A percentile compares a stretch with the other conserved stretches of the same genome.
Evolutionary conservation across 2,113 vertebrate genomes (phyloP).

Genomic region (Pyrgilauda ruficollis): DNA sequence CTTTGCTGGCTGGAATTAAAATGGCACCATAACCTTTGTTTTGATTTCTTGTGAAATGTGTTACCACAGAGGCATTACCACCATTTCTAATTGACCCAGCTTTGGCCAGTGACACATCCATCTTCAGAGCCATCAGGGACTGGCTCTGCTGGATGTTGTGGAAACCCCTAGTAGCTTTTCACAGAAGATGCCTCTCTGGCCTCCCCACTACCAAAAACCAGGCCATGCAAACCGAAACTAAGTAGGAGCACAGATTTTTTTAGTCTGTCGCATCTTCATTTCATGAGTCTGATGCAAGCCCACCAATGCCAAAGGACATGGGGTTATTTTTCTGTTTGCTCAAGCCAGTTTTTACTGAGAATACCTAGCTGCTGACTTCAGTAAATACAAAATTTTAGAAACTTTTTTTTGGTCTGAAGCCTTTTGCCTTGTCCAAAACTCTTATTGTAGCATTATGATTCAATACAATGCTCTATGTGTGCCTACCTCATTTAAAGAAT

Average conservation of each 20-base stretch:
- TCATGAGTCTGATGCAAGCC: background rate
- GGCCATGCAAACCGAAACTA: background rate
- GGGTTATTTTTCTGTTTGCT: background rate
- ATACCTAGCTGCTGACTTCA: background rate
- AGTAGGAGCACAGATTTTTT: background rate
- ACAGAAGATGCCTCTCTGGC: background rate
- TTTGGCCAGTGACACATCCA: rapidly evolving
- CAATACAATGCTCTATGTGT: background rate
- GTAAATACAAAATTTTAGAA: background rate
- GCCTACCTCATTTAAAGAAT: background rate
- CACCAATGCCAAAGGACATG: background rate
- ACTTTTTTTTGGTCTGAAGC: background rate
- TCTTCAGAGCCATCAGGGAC: background rate
- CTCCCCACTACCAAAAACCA: background rate
- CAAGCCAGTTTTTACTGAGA: background rate
- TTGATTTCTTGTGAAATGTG: background rate
- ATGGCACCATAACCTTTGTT: rapidly evolving
- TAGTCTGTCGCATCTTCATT: background rate
- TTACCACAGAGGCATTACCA: rapidly evolving
- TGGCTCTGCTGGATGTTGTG: background rate
- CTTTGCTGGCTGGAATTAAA: background rate
- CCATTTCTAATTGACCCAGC: background rate
- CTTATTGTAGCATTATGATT: background rate
- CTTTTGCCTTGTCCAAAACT: background rate
- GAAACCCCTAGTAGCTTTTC: background rate